These are phyloP conservation scores for Caenorhabditis elegans DNA, from an alignment of 1,140 invertebrate species.

Conservation along the genomic window WBcel235 BX284603.4:8323001-8323500, in stretches of 20 bases:
- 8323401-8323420: neutral
- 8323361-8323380: neutral
- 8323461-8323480: conserved; percentile 1
- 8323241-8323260: too few species aligned
- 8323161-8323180: neutral
- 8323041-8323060: too few species aligned
- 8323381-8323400: neutral
- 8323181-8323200: neutral
- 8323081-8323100: too few species aligned
- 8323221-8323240: neutral
- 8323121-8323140: too few species aligned
- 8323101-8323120: too few species aligned
- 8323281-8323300: neutral
- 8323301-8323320: neutral
- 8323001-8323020: too few species aligned
- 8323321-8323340: neutral
- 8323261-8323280: too few species aligned
- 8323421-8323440: neutral
- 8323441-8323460: neutral
- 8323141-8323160: too few species aligned
- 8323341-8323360: neutral
- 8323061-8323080: too few species aligned
- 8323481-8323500: neutral
- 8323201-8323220: too few species aligned
- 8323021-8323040: too few species aligned